These are phyloP conservation scores for Petrocephalus microphthalmus DNA, from an alignment of 2,113 vertebrate genomes.

Conservation along the genomic window DNA sequence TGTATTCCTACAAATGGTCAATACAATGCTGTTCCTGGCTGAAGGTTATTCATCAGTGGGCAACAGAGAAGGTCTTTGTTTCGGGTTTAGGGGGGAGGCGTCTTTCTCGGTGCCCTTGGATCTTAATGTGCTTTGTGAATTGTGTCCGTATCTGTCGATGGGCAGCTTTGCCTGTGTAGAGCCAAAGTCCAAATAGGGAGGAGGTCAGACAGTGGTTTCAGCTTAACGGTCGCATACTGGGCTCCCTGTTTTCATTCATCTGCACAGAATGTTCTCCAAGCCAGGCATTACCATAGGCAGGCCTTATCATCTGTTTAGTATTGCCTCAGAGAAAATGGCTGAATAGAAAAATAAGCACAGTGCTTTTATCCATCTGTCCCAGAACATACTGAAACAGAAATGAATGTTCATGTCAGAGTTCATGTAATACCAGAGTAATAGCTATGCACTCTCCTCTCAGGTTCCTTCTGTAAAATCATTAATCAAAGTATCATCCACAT, in stretches of 20 bases:
- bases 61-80: constrained; percentile 44
- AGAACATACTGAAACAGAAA: background rate
- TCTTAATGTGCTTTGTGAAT: constrained; percentile 43
- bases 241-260: background rate
- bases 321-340: background rate
- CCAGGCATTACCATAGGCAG: background rate
- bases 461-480: background rate
- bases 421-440: background rate
- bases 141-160: constrained; percentile 41
- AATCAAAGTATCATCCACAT: background rate
- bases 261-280: background rate
- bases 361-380: constrained; percentile 9
- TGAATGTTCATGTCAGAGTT: background rate
- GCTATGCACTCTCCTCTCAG: background rate
- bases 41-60: constrained; percentile 48
- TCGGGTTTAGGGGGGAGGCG: constrained; percentile 25
- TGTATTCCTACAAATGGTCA: background rate
- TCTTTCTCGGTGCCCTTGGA: constrained; percentile 31
- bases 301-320: background rate
- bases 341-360: background rate
- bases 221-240: background rate
- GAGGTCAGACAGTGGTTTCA: constrained; percentile 42
- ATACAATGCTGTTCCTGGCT: background rate
- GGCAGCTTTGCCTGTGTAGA: constrained; percentile 38
- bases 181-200: constrained; percentile 49